Evolutionary conservation across 2,113 vertebrate species (phyloP), one percentile per base, ranked within the genome.

Genomic region (Toxotes chatareus): DNA sequence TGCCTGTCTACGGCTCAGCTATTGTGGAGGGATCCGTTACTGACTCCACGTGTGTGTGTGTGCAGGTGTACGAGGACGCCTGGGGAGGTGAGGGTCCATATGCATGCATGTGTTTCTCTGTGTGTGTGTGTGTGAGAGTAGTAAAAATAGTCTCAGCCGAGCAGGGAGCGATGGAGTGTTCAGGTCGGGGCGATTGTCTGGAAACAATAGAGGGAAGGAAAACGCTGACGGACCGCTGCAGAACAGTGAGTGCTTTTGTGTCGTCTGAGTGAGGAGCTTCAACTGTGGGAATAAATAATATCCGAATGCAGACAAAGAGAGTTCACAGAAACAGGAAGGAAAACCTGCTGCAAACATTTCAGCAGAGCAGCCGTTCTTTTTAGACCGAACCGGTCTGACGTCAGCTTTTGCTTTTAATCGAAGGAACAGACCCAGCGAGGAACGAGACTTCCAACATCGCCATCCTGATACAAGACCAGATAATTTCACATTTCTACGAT

Each of bases 171-270:
- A 7, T 40, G 76, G 27, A 17, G 57, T 0, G 53, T 16, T 64
- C 61, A 76, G 83, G 82, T 84, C 60, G 1, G 53, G 40, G 68
- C 61, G 61, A 90, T 88, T 92, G 89, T 89, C 67, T 85, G 74
- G 76, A 86, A 81, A 92, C 91, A 92, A 91, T 84, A 8, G 79
- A 49, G 77, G 88, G 91, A 92, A 92, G 86, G 60, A 76, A 86
- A 83, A 70, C 0, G 17, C 57, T 59, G 80, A 88, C 42, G 34
- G 57, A 78, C 65, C 38, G 32, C 51, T 7, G 55, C 38, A 0
- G 71, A n/a, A 34, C 9, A 14, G 2, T 4, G 7, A 36, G 40
- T 2, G 34, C n/a, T 46, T 16, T 62, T 4, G 7, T 59, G n/a
- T 27, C 59, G 32, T 53, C 3, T 65, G 56, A 73, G 32, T 1